phyloP scores from a whole-genome alignment of 2,113 vertebrate genomes.

The Elephas maximus region DNA sequence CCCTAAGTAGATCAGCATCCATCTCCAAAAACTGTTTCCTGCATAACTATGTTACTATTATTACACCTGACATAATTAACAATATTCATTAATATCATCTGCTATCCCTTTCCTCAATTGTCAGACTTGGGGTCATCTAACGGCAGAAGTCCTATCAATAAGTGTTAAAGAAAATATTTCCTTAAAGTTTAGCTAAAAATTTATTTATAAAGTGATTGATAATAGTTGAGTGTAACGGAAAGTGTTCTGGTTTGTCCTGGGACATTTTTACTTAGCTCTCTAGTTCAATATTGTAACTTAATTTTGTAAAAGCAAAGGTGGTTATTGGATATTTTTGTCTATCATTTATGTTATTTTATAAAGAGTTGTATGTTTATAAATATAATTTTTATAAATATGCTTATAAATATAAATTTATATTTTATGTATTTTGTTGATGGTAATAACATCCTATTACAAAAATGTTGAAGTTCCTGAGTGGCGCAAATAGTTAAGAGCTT shows the following conservation, averaged over 20 bases:
- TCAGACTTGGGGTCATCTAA: background rate
- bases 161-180: background rate
- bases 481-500: too few species aligned
- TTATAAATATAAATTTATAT: background rate
- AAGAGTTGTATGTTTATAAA: background rate
- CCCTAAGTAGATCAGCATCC: background rate
- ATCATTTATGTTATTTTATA: background rate
- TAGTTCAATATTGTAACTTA: background rate
- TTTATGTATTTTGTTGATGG: constrained; percentile 5
- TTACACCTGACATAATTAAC: background rate
- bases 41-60: background rate
- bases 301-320: background rate
- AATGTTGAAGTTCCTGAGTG: too few species aligned
- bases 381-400: background rate
- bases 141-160: background rate
- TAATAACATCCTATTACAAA: background rate
- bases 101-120: background rate
- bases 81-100: constrained; percentile 3
- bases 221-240: background rate
- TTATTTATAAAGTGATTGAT: background rate
- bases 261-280: constrained; percentile 4
- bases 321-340: background rate
- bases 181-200: constrained; percentile 23
- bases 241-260: background rate
- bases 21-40: background rate